Base-by-base conservation (phyloP, 2,797 vertebrate species). In the Acanthurus tractus region DNA sequence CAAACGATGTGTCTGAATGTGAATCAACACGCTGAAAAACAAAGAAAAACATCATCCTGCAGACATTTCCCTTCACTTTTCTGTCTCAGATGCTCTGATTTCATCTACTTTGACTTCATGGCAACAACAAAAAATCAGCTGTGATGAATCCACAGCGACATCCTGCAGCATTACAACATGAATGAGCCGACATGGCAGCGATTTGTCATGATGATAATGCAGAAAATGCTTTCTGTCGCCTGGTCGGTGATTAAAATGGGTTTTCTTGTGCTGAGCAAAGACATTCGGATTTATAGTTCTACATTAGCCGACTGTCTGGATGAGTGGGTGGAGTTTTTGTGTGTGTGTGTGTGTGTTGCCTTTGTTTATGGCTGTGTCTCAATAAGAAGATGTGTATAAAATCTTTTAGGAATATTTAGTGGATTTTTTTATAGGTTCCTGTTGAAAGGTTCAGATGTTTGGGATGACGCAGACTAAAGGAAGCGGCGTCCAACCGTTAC, bases 241-340 rank as follows among this genome's bases (percentile, higher is more conserved):
- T 8, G 0, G 48, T 65, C 34, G 4, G n/a, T 81, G 61, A 85
- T 86, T 89, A 67, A 87, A 81, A 69, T 61, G 48, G 44, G 25
- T 29, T 50, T 75, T 52, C 34, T 15, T 74, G 61, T 25, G 53
- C 63, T 70, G 45, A 34, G 63, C 44, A 22, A 23, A 70, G 63
- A 72, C 40, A 17, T 64, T 42, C 40, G 44, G 74, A 87, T 81
- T 82, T 76, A 74, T 78, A 64, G 65, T 22, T 56, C 4, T 64
- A 63, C 62, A 73, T 81, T 76, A 50, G 70, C 70, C 14, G 64
- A 17, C 53, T 54, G 70, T 68, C 49, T 77, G 67, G 71, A 17
- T 71, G 49, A 49, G 44, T 74, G 80, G 55, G 74, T 66, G 53
- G 74, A 68, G 50, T 48, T 59, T 63, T 29, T 29, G 25, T 29